Percentiles rank a stretch among this genome's conserved stretches.
Evolutionary conservation across 2,113 vertebrate species (phyloP).

Genomic region (Thinocorus orbignyianus): DNA sequence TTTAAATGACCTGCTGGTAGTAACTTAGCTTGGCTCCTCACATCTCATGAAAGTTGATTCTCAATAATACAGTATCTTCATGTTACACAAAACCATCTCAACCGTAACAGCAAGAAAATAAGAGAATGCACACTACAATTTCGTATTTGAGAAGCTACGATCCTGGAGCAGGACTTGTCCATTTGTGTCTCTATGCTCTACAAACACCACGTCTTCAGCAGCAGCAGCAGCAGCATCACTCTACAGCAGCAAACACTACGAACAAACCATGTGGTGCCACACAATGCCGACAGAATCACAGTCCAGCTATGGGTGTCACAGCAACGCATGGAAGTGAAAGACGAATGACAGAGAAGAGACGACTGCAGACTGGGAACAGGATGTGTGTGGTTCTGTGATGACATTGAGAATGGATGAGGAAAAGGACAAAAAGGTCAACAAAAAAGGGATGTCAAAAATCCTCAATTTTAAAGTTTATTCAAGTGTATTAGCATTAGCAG

Average conservation of each 20-base stretch:
- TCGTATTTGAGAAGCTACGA: background rate
- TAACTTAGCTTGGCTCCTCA: background rate
- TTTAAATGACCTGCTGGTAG: background rate
- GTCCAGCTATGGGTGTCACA: conserved; percentile 29
- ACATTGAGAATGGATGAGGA: conserved; percentile 15
- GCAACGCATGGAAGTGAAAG: background rate
- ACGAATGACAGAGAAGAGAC: background rate
- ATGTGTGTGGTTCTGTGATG: conserved; percentile 14
- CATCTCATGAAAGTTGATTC: background rate
- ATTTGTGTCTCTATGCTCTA: background rate
- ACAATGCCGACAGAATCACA: background rate
- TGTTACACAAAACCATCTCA: background rate
- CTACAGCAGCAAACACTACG: background rate
- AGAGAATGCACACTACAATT: background rate
- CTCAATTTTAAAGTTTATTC: background rate
- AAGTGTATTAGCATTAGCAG: conserved; percentile 61
- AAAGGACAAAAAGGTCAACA: conserved; percentile 54
- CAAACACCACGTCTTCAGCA: background rate
- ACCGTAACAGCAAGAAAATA: background rate
- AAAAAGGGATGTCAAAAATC: conserved; percentile 72
- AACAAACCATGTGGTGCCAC: conserved; percentile 12
- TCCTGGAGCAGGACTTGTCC: background rate
- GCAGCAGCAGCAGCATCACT: background rate
- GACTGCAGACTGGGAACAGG: background rate
- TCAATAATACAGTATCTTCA: background rate